Conservation (phyloP, 1,140 invertebrate genomes). For the Macrosteles quadrilineatus region DNA sequence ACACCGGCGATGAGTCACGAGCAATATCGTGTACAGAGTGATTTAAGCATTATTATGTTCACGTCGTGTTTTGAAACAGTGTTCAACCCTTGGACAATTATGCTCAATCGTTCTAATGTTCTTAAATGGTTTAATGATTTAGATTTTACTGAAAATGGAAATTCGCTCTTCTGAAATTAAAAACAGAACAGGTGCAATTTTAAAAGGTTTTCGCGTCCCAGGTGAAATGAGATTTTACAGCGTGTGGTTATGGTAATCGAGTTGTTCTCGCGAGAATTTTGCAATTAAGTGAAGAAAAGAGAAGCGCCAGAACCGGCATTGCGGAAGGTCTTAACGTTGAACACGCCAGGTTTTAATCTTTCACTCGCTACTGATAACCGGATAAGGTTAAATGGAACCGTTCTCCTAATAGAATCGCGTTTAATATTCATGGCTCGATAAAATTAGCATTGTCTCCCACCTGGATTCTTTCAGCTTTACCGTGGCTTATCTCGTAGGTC, state of each 20-base stretch:
- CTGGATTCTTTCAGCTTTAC: conserved; percentile 10
- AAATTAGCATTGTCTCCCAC: not conserved
- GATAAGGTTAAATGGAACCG: conserved; percentile 12
- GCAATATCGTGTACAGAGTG: no score
- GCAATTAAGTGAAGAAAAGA: not conserved
- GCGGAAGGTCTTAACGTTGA: not conserved
- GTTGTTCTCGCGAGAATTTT: not conserved
- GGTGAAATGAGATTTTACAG: not conserved
- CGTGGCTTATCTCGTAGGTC: not conserved
- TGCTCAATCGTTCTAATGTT: no score
- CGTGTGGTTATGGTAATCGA: conserved; percentile 5
- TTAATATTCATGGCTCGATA: not conserved
- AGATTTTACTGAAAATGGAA: no score
- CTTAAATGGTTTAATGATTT: no score
- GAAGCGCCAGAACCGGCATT: not conserved
- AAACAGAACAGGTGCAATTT: no score
- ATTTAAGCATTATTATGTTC: no score
- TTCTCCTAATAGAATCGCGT: conserved; percentile 8
- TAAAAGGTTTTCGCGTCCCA: no score
- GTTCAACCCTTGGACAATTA: no score
- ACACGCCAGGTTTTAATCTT: not conserved
- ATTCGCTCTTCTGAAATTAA: no score
- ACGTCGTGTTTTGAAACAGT: no score
- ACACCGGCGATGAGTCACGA: no score
- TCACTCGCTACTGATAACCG: conserved; percentile 3